phyloP scores from a whole-genome alignment of 1,140 invertebrate species.

The Lordiphosa stackelbergi region DNA sequence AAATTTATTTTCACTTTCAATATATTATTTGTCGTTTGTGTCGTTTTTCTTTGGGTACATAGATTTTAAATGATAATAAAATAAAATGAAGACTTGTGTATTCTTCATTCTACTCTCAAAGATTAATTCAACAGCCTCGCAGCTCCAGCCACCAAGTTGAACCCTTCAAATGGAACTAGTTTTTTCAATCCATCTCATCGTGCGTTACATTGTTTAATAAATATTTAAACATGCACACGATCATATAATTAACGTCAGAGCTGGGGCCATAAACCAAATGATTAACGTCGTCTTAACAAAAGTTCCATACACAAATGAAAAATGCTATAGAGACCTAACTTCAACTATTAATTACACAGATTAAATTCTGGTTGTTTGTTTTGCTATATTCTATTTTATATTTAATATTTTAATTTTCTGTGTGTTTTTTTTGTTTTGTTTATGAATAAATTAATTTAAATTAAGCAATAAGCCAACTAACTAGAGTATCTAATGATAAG shows the following conservation, averaged over 20 bases:
- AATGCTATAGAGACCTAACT: conserved; percentile 5
- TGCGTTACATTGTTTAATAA: conserved; percentile 45
- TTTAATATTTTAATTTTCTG: conserved; percentile 53
- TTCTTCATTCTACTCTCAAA: conserved; percentile 8
- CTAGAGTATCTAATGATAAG: conserved; percentile 61
- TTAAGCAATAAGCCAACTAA: conserved; percentile 72
- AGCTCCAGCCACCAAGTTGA: background rate
- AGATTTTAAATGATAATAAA: too few relatives aligned
- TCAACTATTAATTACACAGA: conserved; percentile 36
- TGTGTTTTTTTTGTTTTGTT: conserved; percentile 29
- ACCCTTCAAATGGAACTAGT: conserved; percentile 40
- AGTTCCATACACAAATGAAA: conserved; percentile 33
- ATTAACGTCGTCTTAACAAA: conserved; percentile 62
- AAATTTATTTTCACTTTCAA: background rate
- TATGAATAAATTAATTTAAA: conserved; percentile 76
- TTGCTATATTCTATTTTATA: conserved; percentile 57
- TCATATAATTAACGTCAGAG: conserved; percentile 59
- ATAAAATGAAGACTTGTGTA: too few relatives aligned
- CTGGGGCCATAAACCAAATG: conserved; percentile 46
- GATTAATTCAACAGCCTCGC: conserved; percentile 24
- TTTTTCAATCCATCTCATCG: conserved; percentile 20
- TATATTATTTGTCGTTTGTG: background rate
- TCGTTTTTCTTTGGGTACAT: too few relatives aligned
- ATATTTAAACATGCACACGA: conserved; percentile 53
- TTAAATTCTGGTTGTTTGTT: conserved; percentile 25